Evolutionary conservation across 2,113 vertebrate species (phyloP), one percentile per base, ranked within the genome.

Genomic region (Eublepharis macularius): DNA sequence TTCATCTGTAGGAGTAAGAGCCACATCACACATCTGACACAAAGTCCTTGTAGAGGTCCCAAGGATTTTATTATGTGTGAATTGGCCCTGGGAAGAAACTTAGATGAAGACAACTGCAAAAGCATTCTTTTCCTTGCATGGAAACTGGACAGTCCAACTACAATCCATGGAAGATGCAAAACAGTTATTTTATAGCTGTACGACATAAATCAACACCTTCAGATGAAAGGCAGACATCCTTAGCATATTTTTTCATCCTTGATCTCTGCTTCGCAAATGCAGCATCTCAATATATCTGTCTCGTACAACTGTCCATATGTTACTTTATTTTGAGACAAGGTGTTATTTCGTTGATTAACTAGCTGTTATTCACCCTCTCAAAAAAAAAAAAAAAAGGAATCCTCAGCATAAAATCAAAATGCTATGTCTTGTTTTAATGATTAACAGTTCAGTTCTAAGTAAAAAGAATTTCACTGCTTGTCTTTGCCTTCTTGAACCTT

Each of bases 311-410:
- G 51, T 8, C 34, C 76, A 79, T 79, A 79, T 65, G 77, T 26
- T 79, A 65, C 77, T 79, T 79, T 65, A 79, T 79, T 79, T 79
- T 39, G 39, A 43, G 77, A 63, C 76, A 79, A 65, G 77, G 54
- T 79, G 54, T 65, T 65, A 65, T 65, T 79, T 79, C 16, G 6
- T 32, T 65, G 77, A 79, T 79, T 65, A 24, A 79, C 13, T 63
- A 65, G 36, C 36, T 65, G 39, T 78, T 60, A 57, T 60, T 60
- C 19, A 4, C 24, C 57, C 57, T 21, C 21, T 7, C 3, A 57
- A 63, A n/a, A n/a, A n/a, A n/a, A n/a, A n/a, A 49, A 34, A 34
- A 76, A n/a, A 43, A 39, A 79, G 24, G 24, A 60, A 34, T 26
- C n/a, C 17, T 17, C 1, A 65, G 36, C 24, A 63, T 63, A 79